A percentile compares a stretch with the other conserved stretches of the same genome.
These are phyloP conservation scores for Chaenocephalus aceratus DNA, from an alignment of 2,113 vertebrate species.

Conservation along the genomic window DNA sequence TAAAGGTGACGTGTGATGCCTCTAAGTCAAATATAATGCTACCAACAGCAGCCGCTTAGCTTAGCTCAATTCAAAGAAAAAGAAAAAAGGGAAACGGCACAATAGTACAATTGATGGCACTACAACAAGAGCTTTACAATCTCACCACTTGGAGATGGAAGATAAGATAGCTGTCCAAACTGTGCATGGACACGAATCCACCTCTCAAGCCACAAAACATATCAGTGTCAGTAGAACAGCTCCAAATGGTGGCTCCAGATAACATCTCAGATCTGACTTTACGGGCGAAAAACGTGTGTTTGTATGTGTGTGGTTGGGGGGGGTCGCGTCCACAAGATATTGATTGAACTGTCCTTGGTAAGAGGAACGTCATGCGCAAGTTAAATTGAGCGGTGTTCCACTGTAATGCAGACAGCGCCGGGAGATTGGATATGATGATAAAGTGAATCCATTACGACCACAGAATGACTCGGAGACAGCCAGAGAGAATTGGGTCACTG, in stretches of 20 bases:
- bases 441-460: constrained; percentile 69
- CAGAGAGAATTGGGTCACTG: constrained; percentile 76
- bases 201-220: not conserved
- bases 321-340: constrained; percentile 39
- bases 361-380: constrained; percentile 36
- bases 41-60: not conserved
- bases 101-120: not conserved
- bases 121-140: not conserved
- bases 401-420: constrained; percentile 58
- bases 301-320: not conserved
- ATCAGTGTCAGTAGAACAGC: not conserved
- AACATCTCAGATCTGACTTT: constrained; percentile 21
- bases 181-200: not conserved
- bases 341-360: constrained; percentile 63
- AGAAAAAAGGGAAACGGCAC: not conserved
- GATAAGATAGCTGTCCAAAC: not conserved
- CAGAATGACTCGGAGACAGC: constrained; percentile 61
- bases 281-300: not conserved
- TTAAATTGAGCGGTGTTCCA: constrained; percentile 58
- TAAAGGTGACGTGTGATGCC: not conserved
- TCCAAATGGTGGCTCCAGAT: constrained; percentile 4
- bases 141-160: not conserved
- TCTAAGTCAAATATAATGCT: not conserved
- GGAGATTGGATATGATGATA: constrained; percentile 71
- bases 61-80: constrained; percentile 2